These are phyloP conservation scores for Typhlomys cinereus DNA, from an alignment of 2,113 vertebrate genomes.

Conservation along the genomic window DNA sequence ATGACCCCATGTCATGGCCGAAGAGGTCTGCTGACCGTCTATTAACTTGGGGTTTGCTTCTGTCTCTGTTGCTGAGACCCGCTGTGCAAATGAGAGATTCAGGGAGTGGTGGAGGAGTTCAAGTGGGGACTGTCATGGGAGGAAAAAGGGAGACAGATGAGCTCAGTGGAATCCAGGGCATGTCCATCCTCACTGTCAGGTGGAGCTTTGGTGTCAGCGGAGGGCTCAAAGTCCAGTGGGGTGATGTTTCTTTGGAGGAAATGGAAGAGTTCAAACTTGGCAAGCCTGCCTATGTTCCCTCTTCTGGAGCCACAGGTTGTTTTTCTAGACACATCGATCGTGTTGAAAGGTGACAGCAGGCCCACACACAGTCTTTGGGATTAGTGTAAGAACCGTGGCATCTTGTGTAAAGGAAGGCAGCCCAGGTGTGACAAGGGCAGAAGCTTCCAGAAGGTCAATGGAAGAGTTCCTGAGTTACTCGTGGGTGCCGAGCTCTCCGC, in stretches of 20 bases:
- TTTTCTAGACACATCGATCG: constrained; percentile 46
- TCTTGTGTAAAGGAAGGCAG: not conserved
- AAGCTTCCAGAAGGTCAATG: not conserved
- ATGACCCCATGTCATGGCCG: not conserved
- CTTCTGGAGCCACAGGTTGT: not conserved
- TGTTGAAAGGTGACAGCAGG: not conserved
- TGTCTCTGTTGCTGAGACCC: not conserved
- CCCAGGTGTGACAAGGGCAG: not conserved
- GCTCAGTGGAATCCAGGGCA: not conserved
- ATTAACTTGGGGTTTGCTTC: not conserved
- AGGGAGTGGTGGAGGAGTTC: not conserved
- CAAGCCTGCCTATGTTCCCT: constrained; percentile 5
- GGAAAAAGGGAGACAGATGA: not conserved
- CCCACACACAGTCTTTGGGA: not conserved
- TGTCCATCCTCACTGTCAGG: not conserved
- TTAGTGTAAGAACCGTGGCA: not conserved
- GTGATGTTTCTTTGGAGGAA: constrained; percentile 62
- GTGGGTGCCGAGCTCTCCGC: not conserved
- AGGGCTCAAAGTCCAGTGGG: not conserved
- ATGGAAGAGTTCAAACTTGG: constrained; percentile 52
- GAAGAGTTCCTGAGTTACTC: not conserved
- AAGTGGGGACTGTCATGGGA: not conserved
- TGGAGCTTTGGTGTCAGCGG: not conserved
- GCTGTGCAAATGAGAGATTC: not conserved
- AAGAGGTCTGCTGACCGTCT: not conserved